These are phyloP conservation scores for Peromyscus eremicus DNA, from an alignment of 2,797 vertebrate genomes.

Conservation along the genomic window DNA sequence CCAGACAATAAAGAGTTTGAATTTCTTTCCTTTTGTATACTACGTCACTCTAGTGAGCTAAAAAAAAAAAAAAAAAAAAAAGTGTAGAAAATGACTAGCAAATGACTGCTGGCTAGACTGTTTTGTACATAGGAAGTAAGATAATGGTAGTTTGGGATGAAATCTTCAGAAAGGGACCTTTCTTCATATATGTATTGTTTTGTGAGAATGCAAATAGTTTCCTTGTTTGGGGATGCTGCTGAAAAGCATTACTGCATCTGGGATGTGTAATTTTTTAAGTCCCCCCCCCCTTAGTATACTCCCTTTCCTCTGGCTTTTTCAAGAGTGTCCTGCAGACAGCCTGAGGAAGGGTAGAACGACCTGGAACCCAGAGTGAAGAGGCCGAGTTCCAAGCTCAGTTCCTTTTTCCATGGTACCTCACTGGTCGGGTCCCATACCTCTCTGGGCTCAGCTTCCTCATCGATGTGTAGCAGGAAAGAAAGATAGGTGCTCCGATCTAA, in stretches of 20 bases:
- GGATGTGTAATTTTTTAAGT: not conserved
- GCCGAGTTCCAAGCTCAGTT: not conserved
- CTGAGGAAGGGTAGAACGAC: not conserved
- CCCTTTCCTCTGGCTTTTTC: not conserved
- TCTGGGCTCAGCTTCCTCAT: not conserved
- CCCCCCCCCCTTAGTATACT: not conserved
- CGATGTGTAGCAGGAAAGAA: not conserved
- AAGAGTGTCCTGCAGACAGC: not conserved
- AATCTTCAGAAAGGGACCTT: slow-evolving; percentile 58
- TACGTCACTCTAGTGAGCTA: slow-evolving; percentile 67
- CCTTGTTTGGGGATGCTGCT: slow-evolving; percentile 64
- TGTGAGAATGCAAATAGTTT: slow-evolving; percentile 51
- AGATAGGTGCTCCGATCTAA: not conserved
- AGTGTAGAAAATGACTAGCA: slow-evolving; percentile 41
- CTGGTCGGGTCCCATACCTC: not conserved
- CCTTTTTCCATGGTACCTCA: not conserved
- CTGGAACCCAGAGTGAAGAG: not conserved
- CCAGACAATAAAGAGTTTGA: slow-evolving; percentile 63
- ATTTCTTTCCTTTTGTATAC: slow-evolving; percentile 69
- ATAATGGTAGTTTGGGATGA: slow-evolving; percentile 32
- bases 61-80: slow-evolving; percentile 69
- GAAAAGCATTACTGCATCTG: slow-evolving; percentile 14
- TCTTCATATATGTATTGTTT: slow-evolving; percentile 39
- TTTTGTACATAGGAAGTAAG: slow-evolving; percentile 55
- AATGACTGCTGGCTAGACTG: not conserved